Evolutionary conservation across 2,113 vertebrate genomes (phyloP).

Genomic region (Ptilonorhynchus violaceus): DNA sequence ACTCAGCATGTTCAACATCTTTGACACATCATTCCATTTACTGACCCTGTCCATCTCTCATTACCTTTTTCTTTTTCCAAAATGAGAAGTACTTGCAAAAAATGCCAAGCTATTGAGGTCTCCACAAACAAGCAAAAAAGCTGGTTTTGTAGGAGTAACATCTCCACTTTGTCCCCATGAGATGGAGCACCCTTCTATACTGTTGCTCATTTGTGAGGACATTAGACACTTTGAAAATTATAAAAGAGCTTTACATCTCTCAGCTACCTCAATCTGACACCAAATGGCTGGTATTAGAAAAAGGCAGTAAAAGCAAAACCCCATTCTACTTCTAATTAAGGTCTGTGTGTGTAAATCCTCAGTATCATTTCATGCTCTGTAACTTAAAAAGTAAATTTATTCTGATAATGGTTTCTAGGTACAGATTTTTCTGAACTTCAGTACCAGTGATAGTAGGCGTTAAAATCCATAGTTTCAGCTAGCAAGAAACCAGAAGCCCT

Average conservation of each 20-base stretch:
- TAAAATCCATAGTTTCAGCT: neutral
- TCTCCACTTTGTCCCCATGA: neutral
- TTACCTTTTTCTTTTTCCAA: neutral
- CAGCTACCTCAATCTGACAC: neutral
- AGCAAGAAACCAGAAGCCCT: neutral
- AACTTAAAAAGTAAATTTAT: neutral
- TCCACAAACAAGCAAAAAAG: neutral
- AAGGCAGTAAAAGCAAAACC: neutral
- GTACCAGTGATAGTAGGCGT: neutral
- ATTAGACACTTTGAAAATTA: neutral
- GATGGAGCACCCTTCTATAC: neutral
- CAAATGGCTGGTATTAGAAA: neutral
- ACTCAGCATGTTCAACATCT: neutral
- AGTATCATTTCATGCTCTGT: neutral
- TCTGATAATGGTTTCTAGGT: neutral
- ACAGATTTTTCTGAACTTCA: neutral
- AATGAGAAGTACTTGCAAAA: neutral
- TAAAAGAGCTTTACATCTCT: neutral
- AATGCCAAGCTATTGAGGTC: neutral
- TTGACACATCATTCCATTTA: neutral
- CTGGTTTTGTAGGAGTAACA: neutral
- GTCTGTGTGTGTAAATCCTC: neutral
- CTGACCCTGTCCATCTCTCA: neutral
- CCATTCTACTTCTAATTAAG: neutral
- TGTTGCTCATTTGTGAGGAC: neutral